Evolutionary conservation across 2,888 invertebrate genomes (phyloP).

Genomic region (Cryptops parisi): DNA sequence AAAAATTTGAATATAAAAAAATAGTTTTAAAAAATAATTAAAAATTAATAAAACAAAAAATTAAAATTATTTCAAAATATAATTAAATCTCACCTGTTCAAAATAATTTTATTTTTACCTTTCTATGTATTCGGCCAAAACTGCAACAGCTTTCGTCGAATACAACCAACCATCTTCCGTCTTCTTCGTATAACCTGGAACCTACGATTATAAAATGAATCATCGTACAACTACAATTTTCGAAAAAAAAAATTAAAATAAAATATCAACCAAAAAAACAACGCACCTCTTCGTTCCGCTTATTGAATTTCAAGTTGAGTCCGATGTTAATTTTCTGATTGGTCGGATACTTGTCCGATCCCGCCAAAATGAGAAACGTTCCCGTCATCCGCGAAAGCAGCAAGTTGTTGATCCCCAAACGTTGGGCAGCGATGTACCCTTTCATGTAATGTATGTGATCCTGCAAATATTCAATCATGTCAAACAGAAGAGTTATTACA

Average conservation of each 20-base stretch:
- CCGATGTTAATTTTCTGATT: conserved; percentile 55
- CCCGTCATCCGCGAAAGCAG: conserved; percentile 77
- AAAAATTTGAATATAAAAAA: too few relatives aligned
- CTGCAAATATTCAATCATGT: not conserved
- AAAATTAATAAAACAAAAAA: not conserved
- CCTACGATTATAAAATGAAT: too few relatives aligned
- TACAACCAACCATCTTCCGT: conserved; percentile 57
- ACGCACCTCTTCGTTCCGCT: conserved; percentile 49
- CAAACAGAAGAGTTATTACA: conserved; percentile 19
- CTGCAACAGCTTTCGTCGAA: conserved; percentile 53
- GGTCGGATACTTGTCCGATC: conserved; percentile 11
- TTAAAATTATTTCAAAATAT: too few relatives aligned
- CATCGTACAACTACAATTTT: too few relatives aligned
- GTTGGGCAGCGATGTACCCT: conserved; percentile 30
- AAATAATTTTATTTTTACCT: too few relatives aligned
- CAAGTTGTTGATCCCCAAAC: conserved; percentile 43
- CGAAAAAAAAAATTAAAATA: too few relatives aligned
- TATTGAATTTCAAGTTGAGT: conserved; percentile 78
- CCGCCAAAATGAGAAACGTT: conserved; percentile 48
- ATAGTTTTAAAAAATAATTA: not conserved
- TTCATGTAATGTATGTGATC: conserved; percentile 41
- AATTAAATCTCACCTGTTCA: too few relatives aligned
- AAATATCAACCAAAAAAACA: too few relatives aligned
- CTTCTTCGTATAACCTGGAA: conserved; percentile 65
- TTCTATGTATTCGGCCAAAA: conserved; percentile 53